These are phyloP conservation scores for Diabrotica undecimpunctata DNA, from an alignment of 1,140 invertebrate species.

Conservation along the genomic window DNA sequence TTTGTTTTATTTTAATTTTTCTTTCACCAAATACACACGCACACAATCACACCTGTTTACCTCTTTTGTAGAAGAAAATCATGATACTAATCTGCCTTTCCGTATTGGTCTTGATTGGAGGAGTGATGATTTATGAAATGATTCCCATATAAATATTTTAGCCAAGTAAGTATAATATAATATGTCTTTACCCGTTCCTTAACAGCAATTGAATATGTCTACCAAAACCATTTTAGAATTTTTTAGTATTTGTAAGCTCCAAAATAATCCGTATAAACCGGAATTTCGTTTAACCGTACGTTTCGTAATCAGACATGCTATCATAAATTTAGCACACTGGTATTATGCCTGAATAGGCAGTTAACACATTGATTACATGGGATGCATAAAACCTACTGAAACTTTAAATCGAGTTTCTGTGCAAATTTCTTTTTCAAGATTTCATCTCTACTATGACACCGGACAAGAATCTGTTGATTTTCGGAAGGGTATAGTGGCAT, in stretches of 20 bases:
- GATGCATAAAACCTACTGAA: too few species aligned
- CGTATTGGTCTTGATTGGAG: constrained; percentile 78
- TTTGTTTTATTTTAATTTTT: constrained; percentile 14
- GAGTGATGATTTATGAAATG: constrained; percentile 41
- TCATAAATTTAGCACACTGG: too few species aligned
- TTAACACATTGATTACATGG: too few species aligned
- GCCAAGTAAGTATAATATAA: constrained; percentile 23
- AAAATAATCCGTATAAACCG: too few species aligned
- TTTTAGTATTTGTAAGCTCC: neutral
- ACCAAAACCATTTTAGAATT: neutral
- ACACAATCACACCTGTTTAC: constrained; percentile 38
- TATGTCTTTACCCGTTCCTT: neutral
- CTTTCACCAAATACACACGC: neutral
- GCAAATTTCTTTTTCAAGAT: too few species aligned
- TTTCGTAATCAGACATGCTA: too few species aligned
- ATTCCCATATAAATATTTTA: constrained; percentile 14
- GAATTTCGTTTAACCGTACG: too few species aligned
- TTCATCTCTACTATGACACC: too few species aligned
- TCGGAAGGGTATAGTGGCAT: too few species aligned
- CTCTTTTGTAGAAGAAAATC: constrained; percentile 90
- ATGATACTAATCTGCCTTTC: constrained; percentile 96
- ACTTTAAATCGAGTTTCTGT: too few species aligned
- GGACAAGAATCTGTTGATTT: too few species aligned
- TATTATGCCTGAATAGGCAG: too few species aligned
- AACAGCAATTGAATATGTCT: neutral